phyloP scores from a whole-genome alignment of 2,888 invertebrate genomes.

The Drosophila algonquin region DNA sequence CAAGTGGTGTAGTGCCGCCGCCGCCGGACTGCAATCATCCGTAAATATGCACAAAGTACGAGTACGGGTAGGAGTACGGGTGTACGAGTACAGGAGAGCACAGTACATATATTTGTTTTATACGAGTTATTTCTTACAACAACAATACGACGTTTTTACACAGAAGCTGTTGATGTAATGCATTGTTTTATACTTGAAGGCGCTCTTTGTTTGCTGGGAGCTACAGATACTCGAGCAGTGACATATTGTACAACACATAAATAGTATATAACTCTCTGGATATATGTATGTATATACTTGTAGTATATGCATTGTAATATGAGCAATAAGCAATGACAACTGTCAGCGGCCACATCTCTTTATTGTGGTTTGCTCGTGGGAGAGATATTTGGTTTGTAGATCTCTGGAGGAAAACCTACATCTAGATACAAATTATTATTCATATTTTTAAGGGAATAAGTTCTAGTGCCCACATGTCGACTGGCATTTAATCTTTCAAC shows the following conservation, averaged over 20 bases:
- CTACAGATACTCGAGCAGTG: not conserved
- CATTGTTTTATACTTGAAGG: constrained; percentile 48
- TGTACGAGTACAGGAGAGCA: not conserved
- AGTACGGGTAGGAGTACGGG: not conserved
- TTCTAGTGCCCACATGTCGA: not conserved
- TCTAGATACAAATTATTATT: not conserved
- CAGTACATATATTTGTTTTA: not conserved
- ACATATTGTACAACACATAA: not conserved
- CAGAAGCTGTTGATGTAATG: constrained; percentile 51
- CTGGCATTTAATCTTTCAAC: too few relatives aligned
- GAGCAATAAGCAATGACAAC: not conserved
- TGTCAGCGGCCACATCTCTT: not conserved
- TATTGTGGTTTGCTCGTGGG: not conserved
- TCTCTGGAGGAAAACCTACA: not conserved
- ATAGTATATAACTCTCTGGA: not conserved
- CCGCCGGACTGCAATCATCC: not conserved
- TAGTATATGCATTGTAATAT: not conserved
- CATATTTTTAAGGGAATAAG: not conserved
- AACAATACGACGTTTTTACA: constrained; percentile 29
- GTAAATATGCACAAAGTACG: not conserved
- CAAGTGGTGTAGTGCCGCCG: constrained; percentile 1
- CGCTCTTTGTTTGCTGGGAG: constrained; percentile 2
- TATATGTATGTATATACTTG: not conserved
- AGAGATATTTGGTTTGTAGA: not conserved
- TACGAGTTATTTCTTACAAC: not conserved